Evolutionary conservation across 64 coral and sea anemone genomes (phyloP), one percentile per base, ranked within the genome.

Genomic region (Montipora foliosa): DNA sequence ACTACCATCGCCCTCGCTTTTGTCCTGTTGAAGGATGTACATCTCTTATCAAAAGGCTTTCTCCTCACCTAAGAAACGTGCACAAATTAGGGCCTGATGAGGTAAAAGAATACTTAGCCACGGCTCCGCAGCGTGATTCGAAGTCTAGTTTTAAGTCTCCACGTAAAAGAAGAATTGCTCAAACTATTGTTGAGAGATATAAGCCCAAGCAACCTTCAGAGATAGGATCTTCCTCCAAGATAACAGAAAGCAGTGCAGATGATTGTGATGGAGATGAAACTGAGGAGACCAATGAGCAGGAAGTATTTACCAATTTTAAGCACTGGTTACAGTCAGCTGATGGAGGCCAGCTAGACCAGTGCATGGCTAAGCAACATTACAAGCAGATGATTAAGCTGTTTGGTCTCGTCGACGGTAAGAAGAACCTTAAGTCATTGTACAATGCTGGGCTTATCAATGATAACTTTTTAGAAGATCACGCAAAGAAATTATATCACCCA

Each of bases 281-380:
- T 64, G 44, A 78, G 25, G 76, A 78, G 44, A 78, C 19, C 44
- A 44, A 44, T 45, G 44, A 44, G 24, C 44, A 9, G 24, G 25
- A 14, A 45, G 11, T 45, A 78, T 78, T 44, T 14, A 20, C 45
- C 47, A 14, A 74, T 8, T 80, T 80, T 80, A 24, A 60, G 53
- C 19, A 19, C 21, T 80, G 78, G 78, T n/a, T 80, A 8, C 48
- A 52, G 15, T 79, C 78, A 55, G 78, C 78, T 20, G 78, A 80
- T n/a, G 52, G 78, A 80, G 78, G 51, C 19, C 60, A 64, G 60
- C 13, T 59, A n/a, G 78, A 80, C 52, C 2, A 80, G 19, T 5
- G 29, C 8, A 80, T 15, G 6, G 53, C 49, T 51, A 2, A 59
- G 52, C 78, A 80, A 15, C 8, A 64, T 64, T 64, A 64, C 60